Evolutionary conservation across 2,888 invertebrate genomes (phyloP).

Genomic region (Eulithis prunata): DNA sequence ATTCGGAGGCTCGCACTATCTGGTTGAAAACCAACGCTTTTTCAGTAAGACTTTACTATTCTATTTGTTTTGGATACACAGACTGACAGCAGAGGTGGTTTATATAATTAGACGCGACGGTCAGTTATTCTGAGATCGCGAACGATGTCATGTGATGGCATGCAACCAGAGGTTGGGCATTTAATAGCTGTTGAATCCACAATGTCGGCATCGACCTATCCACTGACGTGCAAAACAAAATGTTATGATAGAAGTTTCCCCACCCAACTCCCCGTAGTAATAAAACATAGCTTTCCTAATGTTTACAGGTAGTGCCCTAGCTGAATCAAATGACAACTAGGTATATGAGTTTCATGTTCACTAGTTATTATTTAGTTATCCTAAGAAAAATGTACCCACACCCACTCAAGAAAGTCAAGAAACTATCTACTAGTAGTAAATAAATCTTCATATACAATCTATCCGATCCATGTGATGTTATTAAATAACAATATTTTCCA

Average conservation of each 20-base stretch:
- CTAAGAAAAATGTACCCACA: too few relatives aligned
- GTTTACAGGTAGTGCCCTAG: too few relatives aligned
- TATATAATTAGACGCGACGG: slow-evolving; percentile 76
- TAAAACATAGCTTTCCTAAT: too few relatives aligned
- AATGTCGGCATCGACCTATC: neutral
- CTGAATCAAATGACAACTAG: too few relatives aligned
- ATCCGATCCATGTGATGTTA: neutral
- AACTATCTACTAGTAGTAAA: too few relatives aligned
- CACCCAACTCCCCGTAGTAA: neutral
- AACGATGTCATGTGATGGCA: slow-evolving; percentile 70
- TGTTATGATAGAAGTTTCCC: neutral
- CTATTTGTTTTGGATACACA: slow-evolving; percentile 40
- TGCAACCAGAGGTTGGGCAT: slow-evolving; percentile 49
- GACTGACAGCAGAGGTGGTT: slow-evolving; percentile 53
- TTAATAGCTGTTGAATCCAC: slow-evolving; percentile 30
- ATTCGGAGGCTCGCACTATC: slow-evolving; percentile 1
- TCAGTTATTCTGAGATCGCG: slow-evolving; percentile 76
- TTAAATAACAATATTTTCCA: slow-evolving; percentile 19
- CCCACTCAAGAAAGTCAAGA: too few relatives aligned
- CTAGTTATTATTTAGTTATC: too few relatives aligned
- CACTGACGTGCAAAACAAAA: slow-evolving; percentile 2
- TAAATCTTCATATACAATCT: neutral
- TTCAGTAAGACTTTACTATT: slow-evolving; percentile 22
- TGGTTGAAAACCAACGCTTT: neutral
- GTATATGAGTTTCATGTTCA: too few relatives aligned